phyloP scores from a whole-genome alignment of 2,113 vertebrate genomes.

The Maccullochella peelii region DNA sequence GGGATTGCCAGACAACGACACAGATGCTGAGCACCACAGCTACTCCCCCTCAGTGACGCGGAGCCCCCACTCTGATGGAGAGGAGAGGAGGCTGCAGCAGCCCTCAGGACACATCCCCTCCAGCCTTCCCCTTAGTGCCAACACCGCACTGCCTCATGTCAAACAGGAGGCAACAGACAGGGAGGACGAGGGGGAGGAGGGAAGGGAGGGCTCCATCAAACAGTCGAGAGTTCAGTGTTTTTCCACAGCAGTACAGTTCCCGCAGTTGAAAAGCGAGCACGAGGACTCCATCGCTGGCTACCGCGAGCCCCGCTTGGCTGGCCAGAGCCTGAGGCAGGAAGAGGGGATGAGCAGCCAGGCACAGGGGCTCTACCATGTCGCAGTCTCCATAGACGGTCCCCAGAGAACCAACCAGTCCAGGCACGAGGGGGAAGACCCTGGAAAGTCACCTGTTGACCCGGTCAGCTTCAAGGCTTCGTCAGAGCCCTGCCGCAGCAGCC shows the following conservation, averaged over 20 bases:
- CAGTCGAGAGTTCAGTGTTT: slow-evolving; percentile 75
- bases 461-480: slow-evolving; percentile 91
- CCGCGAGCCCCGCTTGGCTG: slow-evolving; percentile 50
- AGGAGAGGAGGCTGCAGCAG: slow-evolving; percentile 86
- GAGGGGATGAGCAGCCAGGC: slow-evolving; percentile 69
- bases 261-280: slow-evolving; percentile 81
- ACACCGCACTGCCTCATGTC: slow-evolving; percentile 77
- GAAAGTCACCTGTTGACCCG: slow-evolving; percentile 85
- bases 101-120: slow-evolving; percentile 65
- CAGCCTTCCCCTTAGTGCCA: slow-evolving; percentile 52
- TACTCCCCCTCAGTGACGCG: slow-evolving; percentile 77
- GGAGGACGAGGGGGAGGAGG: slow-evolving; percentile 80
- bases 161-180: slow-evolving; percentile 87
- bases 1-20: slow-evolving; percentile 92
- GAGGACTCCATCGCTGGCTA: slow-evolving; percentile 59
- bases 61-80: slow-evolving; percentile 88
- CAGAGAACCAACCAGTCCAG: slow-evolving; percentile 72
- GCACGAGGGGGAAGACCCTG: slow-evolving; percentile 79
- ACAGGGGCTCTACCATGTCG: slow-evolving; percentile 62
- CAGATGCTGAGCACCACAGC: slow-evolving; percentile 86
- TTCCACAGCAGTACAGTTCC: slow-evolving; percentile 69
- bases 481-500: slow-evolving; percentile 90
- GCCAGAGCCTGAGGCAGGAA: slow-evolving; percentile 79
- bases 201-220: slow-evolving; percentile 66
- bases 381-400: slow-evolving; percentile 71